phyloP scores from a whole-genome alignment of 2,888 invertebrate species.

The Smittia sp. region DNA sequence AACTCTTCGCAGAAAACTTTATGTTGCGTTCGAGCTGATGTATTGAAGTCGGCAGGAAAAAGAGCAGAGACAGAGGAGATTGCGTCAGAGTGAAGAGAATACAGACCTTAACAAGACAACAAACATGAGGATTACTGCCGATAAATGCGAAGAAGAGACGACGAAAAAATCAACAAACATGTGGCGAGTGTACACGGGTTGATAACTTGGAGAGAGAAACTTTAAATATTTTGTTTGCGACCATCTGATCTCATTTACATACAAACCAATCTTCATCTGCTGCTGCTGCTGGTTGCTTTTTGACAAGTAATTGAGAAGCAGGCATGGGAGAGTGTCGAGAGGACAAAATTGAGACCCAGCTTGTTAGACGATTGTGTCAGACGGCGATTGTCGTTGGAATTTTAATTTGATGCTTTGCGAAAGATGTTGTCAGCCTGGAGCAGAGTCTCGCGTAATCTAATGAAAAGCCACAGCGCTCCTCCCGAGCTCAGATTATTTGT shows the following conservation, averaged over 20 bases:
- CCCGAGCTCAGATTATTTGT: background rate
- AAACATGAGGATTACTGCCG: slow-evolving; percentile 36
- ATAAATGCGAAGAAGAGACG: background rate
- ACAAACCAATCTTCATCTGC: slow-evolving; percentile 26
- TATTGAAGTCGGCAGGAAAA: slow-evolving; percentile 18
- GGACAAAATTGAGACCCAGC: background rate
- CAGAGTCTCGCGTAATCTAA: no score
- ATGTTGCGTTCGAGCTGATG: background rate
- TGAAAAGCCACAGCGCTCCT: no score
- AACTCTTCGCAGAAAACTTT: background rate
- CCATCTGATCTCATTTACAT: slow-evolving; percentile 39
- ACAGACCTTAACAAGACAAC: slow-evolving; percentile 29
- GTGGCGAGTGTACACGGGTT: background rate
- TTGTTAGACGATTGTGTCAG: slow-evolving; percentile 3
- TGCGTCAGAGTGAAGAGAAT: background rate
- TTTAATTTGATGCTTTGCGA: background rate
- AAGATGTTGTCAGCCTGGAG: background rate
- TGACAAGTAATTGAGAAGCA: slow-evolving; percentile 15
- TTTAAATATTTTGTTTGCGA: slow-evolving; percentile 33
- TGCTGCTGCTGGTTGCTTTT: background rate
- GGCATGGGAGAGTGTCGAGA: background rate
- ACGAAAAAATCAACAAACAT: background rate
- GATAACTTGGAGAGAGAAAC: background rate
- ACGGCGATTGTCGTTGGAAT: background rate
- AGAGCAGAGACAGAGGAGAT: background rate